Percentiles rank a stretch among this genome's conserved stretches.
These are phyloP conservation scores for Cephonodes hylas DNA, from an alignment of 2,888 invertebrate species.

Conservation along the genomic window DNA sequence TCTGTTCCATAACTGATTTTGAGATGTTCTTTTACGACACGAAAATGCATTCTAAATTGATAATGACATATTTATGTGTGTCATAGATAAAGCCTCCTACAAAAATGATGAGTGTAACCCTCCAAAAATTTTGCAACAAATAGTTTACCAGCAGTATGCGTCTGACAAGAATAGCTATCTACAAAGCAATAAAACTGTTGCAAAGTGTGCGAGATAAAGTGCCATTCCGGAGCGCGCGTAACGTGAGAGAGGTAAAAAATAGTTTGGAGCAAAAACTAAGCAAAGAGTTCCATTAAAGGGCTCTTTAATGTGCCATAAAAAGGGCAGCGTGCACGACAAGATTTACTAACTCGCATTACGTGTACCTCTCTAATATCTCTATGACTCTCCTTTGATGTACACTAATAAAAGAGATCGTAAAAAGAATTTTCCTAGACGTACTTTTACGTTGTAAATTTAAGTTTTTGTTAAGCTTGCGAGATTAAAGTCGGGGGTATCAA, in stretches of 20 bases:
- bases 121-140: too few relatives aligned
- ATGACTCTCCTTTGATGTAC: neutral
- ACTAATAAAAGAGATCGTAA: neutral
- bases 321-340: neutral
- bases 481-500: too few relatives aligned
- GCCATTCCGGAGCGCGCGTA: neutral
- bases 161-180: neutral
- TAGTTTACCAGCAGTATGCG: neutral
- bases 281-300: neutral
- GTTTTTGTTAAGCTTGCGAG: neutral
- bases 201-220: neutral
- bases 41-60: neutral
- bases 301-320: slow-evolving; percentile 2
- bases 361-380: neutral
- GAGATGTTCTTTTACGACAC: too few relatives aligned
- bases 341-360: neutral
- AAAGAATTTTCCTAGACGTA: neutral
- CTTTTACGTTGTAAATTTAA: neutral
- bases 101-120: too few relatives aligned
- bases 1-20: neutral
- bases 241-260: slow-evolving; percentile 9
- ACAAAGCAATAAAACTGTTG: neutral
- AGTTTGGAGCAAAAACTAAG: slow-evolving; percentile 3
- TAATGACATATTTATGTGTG: neutral
- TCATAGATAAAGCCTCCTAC: neutral